These are phyloP conservation scores for Hypocryptadius cinnamomeus DNA, from an alignment of 2,113 vertebrate genomes.

Conservation along the genomic window DNA sequence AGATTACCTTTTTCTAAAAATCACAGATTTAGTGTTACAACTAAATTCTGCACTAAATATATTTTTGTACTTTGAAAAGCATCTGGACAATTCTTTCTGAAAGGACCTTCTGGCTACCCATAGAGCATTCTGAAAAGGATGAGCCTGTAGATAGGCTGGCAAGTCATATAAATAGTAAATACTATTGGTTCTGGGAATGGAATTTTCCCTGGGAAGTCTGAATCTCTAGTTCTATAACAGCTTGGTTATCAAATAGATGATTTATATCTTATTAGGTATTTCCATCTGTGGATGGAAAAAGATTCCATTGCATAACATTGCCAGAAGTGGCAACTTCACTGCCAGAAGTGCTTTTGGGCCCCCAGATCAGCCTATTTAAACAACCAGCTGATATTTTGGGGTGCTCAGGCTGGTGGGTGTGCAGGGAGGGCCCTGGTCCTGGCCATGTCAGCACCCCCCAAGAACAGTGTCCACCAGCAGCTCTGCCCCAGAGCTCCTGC, in stretches of 20 bases:
- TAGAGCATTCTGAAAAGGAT: background rate
- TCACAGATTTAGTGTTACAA: background rate
- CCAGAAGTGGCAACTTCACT: background rate
- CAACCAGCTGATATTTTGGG: background rate
- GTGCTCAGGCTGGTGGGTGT: background rate
- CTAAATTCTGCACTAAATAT: slow-evolving; percentile 5
- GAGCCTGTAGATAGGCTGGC: background rate
- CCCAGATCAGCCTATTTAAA: background rate
- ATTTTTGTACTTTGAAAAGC: slow-evolving; percentile 21
- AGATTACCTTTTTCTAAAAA: background rate
- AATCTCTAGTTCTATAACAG: background rate
- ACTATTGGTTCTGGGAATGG: background rate
- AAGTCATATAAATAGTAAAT: background rate
- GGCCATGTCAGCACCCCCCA: background rate
- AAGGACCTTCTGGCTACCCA: slow-evolving; percentile 20
- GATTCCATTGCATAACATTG: background rate
- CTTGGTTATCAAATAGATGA: slow-evolving; percentile 18
- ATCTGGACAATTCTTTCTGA: slow-evolving; percentile 1
- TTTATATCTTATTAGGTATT: slow-evolving; percentile 33
- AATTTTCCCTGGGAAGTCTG: slow-evolving; percentile 30
- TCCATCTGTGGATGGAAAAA: slow-evolving; percentile 16
- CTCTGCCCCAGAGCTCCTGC: background rate
- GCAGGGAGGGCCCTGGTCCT: background rate
- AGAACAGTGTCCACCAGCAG: background rate
- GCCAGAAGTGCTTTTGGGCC: background rate